Evolutionary conservation across 2,797 vertebrate species (phyloP).

Genomic region (Pitangus sulphuratus): DNA sequence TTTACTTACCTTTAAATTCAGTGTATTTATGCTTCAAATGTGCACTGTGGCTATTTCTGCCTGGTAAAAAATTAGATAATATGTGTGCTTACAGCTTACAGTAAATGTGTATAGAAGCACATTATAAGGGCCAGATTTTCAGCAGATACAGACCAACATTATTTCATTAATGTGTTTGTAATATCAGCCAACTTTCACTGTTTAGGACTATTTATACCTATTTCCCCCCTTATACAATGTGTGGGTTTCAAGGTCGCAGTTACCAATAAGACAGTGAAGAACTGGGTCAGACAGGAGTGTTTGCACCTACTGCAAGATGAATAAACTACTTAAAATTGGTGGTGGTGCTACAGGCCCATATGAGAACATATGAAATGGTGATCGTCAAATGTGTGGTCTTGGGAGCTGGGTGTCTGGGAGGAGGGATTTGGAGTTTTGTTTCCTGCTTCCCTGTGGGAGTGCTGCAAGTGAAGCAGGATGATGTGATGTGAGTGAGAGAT

Average conservation of each 20-base stretch:
- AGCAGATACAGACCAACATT: background rate
- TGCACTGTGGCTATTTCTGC: background rate
- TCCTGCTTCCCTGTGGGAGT: background rate
- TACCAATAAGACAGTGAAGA: background rate
- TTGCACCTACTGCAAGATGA: background rate
- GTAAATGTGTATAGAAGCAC: background rate
- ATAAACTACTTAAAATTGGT: background rate
- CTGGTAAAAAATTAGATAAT: background rate
- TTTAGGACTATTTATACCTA: background rate
- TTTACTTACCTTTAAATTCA: background rate
- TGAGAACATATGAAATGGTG: background rate
- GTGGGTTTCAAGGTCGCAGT: background rate
- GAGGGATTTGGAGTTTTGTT: background rate
- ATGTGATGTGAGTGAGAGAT: background rate
- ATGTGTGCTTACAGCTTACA: background rate
- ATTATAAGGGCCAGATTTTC: background rate
- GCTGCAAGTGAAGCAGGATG: background rate
- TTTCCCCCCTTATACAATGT: background rate
- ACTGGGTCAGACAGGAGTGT: background rate
- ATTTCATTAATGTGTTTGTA: background rate
- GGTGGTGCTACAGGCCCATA: background rate
- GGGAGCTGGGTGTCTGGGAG: background rate
- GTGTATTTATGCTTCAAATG: background rate
- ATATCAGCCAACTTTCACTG: background rate
- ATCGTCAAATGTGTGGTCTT: background rate